A percentile compares a stretch with the other conserved stretches of the same genome.
These are phyloP conservation scores for Salvelinus namaycush DNA, from an alignment of 2,113 vertebrate genomes.

Conservation along the genomic window DNA sequence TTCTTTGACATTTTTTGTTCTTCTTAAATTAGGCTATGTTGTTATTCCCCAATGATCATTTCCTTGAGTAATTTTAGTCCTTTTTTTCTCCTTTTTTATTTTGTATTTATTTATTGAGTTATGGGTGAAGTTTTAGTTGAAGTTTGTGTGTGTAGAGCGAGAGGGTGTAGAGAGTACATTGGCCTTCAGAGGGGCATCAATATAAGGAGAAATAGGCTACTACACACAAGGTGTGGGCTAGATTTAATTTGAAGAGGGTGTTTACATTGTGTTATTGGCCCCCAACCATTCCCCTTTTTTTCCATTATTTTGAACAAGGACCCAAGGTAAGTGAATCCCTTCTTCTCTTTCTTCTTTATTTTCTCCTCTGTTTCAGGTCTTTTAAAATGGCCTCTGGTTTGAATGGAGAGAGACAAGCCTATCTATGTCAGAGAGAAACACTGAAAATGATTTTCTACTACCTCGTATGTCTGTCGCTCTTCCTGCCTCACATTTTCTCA, in stretches of 20 bases:
- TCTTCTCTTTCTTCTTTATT: constrained; percentile 42
- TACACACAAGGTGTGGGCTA: background rate
- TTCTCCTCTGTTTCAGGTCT: constrained; percentile 11
- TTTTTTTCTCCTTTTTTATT: background rate
- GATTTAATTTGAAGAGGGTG: background rate
- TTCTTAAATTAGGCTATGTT: constrained; percentile 44
- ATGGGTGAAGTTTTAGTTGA: background rate
- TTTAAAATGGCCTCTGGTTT: constrained; percentile 42
- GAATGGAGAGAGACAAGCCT: constrained; percentile 43
- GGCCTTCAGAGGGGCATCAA: background rate
- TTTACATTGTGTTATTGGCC: background rate
- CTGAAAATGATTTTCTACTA: constrained; percentile 4
- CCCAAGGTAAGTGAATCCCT: constrained; percentile 62
- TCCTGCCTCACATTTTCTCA: constrained; percentile 22
- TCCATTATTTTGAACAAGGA: constrained; percentile 8
- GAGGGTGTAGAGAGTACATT: background rate
- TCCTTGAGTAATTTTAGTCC: constrained; percentile 12
- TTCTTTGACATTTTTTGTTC: constrained; percentile 27
- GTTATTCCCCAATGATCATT: constrained; percentile 53
- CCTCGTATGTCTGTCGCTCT: constrained; percentile 14
- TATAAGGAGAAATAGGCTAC: background rate
- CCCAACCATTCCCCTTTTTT: background rate
- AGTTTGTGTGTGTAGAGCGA: background rate
- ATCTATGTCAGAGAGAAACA: constrained; percentile 46
- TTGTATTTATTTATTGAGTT: background rate